These are phyloP conservation scores for Siphlonurus alternatus DNA, from an alignment of 2,888 invertebrate genomes.

Conservation along the genomic window DNA sequence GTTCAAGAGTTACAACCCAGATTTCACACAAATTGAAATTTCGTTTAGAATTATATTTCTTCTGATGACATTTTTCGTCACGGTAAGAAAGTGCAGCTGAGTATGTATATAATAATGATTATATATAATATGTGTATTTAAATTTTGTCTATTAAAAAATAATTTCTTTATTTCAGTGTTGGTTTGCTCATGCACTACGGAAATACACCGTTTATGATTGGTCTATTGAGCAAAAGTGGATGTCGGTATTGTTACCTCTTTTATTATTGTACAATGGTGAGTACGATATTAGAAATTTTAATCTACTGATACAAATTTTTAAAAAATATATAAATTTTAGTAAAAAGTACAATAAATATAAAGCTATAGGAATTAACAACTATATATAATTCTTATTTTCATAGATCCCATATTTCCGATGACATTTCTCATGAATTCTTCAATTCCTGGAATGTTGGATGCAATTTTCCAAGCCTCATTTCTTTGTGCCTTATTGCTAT, in stretches of 20 bases:
- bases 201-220: constrained; percentile 81
- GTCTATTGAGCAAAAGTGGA: constrained; percentile 97
- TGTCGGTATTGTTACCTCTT: constrained; percentile 70
- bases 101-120: neutral
- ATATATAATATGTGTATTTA: neutral
- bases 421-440: constrained; percentile 73
- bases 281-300: too few relatives aligned
- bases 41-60: constrained; percentile 94
- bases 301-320: neutral
- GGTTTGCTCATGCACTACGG: constrained; percentile 78
- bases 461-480: constrained; percentile 81
- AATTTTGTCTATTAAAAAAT: too few relatives aligned
- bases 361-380: neutral
- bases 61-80: constrained; percentile 65
- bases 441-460: constrained; percentile 85
- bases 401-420: constrained; percentile 88
- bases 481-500: constrained; percentile 68
- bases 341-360: neutral
- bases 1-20: constrained; percentile 93
- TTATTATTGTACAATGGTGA: constrained; percentile 84
- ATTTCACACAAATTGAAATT: constrained; percentile 92
- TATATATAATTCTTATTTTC: constrained; percentile 5
- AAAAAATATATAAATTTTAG: neutral
- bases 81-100: constrained; percentile 43
- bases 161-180: constrained; percentile 72